Percentiles rank a stretch among this genome's conserved stretches.
These are phyloP conservation scores for Dermolepida albohirtum DNA, from an alignment of 2,888 invertebrate species.

Conservation along the genomic window DNA sequence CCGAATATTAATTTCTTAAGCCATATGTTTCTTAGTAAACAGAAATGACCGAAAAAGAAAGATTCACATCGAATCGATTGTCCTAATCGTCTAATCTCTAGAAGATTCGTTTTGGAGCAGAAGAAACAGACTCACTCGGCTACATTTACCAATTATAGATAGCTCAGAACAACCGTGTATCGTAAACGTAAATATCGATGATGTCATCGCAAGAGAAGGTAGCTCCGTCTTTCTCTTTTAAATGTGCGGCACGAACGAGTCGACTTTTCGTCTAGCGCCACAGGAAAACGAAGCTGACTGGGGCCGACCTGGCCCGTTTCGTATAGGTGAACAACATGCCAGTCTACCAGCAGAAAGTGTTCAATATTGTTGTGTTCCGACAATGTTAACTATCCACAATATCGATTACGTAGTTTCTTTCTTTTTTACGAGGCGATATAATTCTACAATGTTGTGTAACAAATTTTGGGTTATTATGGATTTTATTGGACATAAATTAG, in stretches of 20 bases:
- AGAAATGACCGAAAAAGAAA: too few relatives aligned
- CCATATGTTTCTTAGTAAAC: too few relatives aligned
- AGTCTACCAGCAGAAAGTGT: conserved; percentile 8
- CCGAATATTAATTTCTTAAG: too few relatives aligned
- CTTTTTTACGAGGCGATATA: too few relatives aligned
- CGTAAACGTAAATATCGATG: conserved; percentile 48
- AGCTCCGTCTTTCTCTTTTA: conserved; percentile 16
- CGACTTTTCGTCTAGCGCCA: conserved; percentile 31
- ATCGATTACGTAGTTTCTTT: too few relatives aligned
- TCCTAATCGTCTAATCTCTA: neutral
- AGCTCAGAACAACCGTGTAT: conserved; percentile 39
- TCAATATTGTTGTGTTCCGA: neutral
- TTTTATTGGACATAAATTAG: conserved; percentile 26
- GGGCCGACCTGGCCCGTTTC: neutral
- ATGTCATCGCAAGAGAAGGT: conserved; percentile 44
- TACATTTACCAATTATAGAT: conserved; percentile 45
- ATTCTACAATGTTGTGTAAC: conserved; percentile 8
- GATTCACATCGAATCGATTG: neutral
- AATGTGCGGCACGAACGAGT: conserved; percentile 5
- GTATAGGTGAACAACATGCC: conserved; percentile 31
- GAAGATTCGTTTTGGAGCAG: neutral
- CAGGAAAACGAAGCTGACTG: conserved; percentile 15
- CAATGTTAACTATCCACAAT: neutral
- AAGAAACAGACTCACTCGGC: neutral
- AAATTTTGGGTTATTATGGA: conserved; percentile 9